These are phyloP conservation scores for Halisarca cf. caerulea DNA, from an alignment of 37 sponge, comb jelly and placozoan genomes.

Conservation along the genomic window DNA sequence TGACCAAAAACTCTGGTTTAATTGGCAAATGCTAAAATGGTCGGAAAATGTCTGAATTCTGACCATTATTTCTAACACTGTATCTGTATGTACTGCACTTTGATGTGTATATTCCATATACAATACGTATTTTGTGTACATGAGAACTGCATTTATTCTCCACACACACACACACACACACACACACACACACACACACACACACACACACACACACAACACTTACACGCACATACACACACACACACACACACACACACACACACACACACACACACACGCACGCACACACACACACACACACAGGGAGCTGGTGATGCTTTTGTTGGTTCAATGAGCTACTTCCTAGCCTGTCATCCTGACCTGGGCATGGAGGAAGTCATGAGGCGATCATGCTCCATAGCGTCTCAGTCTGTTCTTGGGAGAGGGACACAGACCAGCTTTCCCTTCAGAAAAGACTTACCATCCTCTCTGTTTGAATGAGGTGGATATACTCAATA, in stretches of 20 bases:
- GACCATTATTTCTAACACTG: too few species aligned
- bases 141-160: too few species aligned
- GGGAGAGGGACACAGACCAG: constrained; percentile 92
- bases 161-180: too few species aligned
- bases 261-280: too few species aligned
- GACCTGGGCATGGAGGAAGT: constrained; percentile 55
- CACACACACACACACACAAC: background rate
- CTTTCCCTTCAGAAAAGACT: constrained; percentile 40
- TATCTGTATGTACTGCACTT: too few species aligned
- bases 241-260: too few species aligned
- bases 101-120: too few species aligned
- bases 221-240: background rate
- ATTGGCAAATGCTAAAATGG: too few species aligned
- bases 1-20: too few species aligned
- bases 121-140: too few species aligned
- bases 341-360: constrained; percentile 66
- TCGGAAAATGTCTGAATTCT: too few species aligned
- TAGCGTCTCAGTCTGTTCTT: constrained; percentile 81
- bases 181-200: too few species aligned
- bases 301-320: constrained; percentile 98
- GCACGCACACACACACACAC: background rate
- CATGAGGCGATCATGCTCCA: constrained; percentile 57
- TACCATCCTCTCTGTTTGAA: constrained; percentile 20
- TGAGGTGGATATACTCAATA: background rate
- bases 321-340: constrained; percentile 94